Conservation (phyloP, 2,797 vertebrate species). For the Intellagama lesueurii region DNA sequence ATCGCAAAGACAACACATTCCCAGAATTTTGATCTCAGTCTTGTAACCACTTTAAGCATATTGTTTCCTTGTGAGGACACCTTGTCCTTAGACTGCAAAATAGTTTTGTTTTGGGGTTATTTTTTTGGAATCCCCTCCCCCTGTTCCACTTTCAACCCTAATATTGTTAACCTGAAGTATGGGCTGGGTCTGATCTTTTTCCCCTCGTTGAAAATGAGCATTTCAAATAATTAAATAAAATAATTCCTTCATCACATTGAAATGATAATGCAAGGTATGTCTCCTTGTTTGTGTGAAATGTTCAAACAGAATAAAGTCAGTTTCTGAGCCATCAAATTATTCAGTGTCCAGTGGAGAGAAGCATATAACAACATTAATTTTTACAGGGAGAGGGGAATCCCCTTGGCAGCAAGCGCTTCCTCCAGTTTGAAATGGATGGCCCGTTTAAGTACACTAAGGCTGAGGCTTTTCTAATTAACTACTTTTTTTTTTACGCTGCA, state of each 20-base stretch:
- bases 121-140: background rate
- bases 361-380: conserved; percentile 41
- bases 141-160: conserved; percentile 54
- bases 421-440: conserved; percentile 57
- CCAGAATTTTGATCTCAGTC: conserved; percentile 59
- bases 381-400: conserved; percentile 25
- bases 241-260: conserved; percentile 72
- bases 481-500: conserved; percentile 55
- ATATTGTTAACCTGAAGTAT: conserved; percentile 77
- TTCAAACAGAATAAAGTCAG: conserved; percentile 60
- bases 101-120: background rate
- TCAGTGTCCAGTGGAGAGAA: conserved; percentile 64
- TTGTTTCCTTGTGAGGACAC: conserved; percentile 58
- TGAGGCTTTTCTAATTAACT: conserved; percentile 48
- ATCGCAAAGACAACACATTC: conserved; percentile 74
- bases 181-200: conserved; percentile 89
- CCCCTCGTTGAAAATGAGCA: conserved; percentile 81
- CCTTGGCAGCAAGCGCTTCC: conserved; percentile 41
- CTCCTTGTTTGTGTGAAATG: conserved; percentile 75
- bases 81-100: conserved; percentile 61
- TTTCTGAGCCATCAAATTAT: conserved; percentile 64
- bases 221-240: conserved; percentile 78
- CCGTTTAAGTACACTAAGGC: conserved; percentile 47
- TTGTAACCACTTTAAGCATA: conserved; percentile 53
- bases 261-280: conserved; percentile 81